phyloP scores from a whole-genome alignment of 2,888 invertebrate species.

The Lochmaea crataegi region DNA sequence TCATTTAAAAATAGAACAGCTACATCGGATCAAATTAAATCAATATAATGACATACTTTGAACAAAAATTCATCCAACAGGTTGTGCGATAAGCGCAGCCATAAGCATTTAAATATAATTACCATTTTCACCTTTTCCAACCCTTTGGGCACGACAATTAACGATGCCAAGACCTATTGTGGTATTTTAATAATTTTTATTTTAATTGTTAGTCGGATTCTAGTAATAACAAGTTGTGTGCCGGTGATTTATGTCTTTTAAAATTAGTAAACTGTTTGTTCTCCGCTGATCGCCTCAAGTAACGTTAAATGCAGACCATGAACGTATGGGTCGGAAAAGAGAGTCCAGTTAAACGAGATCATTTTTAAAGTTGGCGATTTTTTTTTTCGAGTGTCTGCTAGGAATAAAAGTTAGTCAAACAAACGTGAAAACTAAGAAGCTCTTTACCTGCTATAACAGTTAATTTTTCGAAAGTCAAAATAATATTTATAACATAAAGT shows the following conservation, averaged over 20 bases:
- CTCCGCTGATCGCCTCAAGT: conserved; percentile 15
- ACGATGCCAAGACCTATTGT: conserved; percentile 8
- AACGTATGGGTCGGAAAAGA: not conserved
- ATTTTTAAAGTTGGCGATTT: too few relatives aligned
- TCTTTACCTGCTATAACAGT: too few relatives aligned
- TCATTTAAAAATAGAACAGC: too few relatives aligned
- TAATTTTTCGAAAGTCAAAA: too few relatives aligned
- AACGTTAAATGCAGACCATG: not conserved
- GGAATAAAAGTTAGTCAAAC: too few relatives aligned
- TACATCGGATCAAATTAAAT: too few relatives aligned
- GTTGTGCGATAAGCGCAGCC: not conserved
- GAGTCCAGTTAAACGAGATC: not conserved
- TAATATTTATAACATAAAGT: too few relatives aligned
- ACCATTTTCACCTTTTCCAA: conserved; percentile 5
- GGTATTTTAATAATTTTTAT: conserved; percentile 21
- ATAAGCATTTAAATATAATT: conserved; percentile 5
- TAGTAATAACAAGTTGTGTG: conserved; percentile 17
- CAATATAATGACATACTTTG: too few relatives aligned
- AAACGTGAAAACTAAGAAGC: too few relatives aligned
- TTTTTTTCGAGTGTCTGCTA: too few relatives aligned
- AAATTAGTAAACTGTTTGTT: conserved; percentile 17
- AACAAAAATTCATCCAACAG: too few relatives aligned
- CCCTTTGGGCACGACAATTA: conserved; percentile 16
- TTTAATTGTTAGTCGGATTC: conserved; percentile 24
- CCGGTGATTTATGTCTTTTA: conserved; percentile 19